These are phyloP conservation scores for Watersipora subatra DNA, from an alignment of 1,140 invertebrate species.

Conservation along the genomic window DNA sequence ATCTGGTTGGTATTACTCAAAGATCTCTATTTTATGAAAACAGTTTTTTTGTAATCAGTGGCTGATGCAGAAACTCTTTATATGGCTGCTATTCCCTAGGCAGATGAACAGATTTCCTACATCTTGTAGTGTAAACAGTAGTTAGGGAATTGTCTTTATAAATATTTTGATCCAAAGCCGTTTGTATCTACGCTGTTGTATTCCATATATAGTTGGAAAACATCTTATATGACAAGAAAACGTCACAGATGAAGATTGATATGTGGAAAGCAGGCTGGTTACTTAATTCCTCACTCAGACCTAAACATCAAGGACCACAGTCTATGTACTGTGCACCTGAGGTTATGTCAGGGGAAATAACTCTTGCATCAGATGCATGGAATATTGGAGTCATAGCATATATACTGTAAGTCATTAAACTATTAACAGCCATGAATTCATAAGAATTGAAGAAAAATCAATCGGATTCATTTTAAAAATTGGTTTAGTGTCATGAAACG, in stretches of 20 bases:
- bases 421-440: no score
- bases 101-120: no score
- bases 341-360: neutral
- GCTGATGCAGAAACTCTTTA: no score
- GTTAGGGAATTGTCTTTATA: no score
- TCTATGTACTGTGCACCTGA: conserved; percentile 2
- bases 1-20: no score
- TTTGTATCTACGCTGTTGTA: neutral
- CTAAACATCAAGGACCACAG: neutral
- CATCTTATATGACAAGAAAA: neutral
- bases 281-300: neutral
- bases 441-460: no score
- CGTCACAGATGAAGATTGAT: neutral
- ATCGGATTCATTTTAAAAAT: neutral
- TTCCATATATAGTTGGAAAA: neutral
- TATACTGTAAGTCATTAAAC: conserved; percentile 1
- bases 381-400: conserved; percentile 4
- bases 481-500: neutral
- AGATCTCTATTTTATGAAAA: no score
- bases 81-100: no score
- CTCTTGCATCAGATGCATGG: neutral
- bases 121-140: no score
- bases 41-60: no score
- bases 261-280: neutral
- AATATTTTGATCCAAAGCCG: no score